These are phyloP conservation scores for Brachionus koreanus DNA, from an alignment of 1,140 invertebrate genomes.

Conservation along the genomic window DNA sequence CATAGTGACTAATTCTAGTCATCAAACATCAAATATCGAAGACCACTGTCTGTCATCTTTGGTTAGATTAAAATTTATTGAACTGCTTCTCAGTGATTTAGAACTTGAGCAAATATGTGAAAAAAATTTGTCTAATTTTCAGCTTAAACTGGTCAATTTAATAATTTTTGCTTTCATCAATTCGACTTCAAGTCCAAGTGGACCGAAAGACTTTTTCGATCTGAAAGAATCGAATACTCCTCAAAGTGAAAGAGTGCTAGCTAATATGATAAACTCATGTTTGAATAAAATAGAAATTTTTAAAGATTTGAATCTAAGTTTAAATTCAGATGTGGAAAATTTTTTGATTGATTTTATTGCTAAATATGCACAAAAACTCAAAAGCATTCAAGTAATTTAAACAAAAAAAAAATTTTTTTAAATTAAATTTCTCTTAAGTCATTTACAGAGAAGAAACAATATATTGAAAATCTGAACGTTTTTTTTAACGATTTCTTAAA, in stretches of 20 bases:
- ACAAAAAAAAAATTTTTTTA: background rate
- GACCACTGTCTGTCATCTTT: conserved; percentile 1
- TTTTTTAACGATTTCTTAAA: conserved; percentile 34
- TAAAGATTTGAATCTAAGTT: background rate
- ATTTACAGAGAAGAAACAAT: background rate
- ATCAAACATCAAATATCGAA: conserved; percentile 6
- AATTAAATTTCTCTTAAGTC: background rate
- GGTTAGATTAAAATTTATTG: conserved; percentile 7
- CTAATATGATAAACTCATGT: background rate
- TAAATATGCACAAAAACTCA: conserved; percentile 4
- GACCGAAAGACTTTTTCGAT: conserved; percentile 12
- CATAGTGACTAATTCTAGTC: background rate
- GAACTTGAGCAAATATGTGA: conserved; percentile 1
- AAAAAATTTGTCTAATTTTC: conserved; percentile 9
- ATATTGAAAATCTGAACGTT: background rate
- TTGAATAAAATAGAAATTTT: background rate
- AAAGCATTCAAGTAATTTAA: background rate
- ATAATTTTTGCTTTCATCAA: conserved; percentile 6
- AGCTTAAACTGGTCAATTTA: conserved; percentile 4
- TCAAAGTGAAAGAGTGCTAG: background rate
- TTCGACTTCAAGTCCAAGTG: background rate
- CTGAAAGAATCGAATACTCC: background rate
- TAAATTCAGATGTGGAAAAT: conserved; percentile 4
- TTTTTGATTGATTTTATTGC: conserved; percentile 25
- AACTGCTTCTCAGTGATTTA: background rate